Evolutionary conservation across 2,113 vertebrate species (phyloP).

Genomic region (Cepphus grylle): DNA sequence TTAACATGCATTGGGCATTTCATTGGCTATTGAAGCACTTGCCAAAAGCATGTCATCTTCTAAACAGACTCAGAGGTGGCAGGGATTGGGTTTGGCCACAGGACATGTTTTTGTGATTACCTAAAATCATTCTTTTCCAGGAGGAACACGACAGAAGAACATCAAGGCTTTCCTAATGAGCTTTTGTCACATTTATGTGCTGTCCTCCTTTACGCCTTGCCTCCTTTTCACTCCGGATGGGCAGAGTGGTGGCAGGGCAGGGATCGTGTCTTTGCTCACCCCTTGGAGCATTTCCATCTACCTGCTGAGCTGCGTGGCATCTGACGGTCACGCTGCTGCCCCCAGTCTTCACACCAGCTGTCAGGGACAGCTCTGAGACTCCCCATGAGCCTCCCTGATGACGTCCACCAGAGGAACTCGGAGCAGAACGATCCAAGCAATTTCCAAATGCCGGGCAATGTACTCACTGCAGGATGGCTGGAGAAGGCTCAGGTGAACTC

Average conservation of each 20-base stretch:
- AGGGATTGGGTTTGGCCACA: neutral
- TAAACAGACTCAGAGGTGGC: neutral
- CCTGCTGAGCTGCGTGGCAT: neutral
- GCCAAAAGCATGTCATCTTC: constrained; percentile 38
- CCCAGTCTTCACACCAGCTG: neutral
- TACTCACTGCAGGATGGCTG: neutral
- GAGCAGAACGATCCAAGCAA: neutral
- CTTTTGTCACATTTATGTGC: neutral
- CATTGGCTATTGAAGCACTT: constrained; percentile 57
- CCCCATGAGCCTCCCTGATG: neutral
- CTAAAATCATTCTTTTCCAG: neutral
- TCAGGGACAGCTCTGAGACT: neutral
- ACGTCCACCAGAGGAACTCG: neutral
- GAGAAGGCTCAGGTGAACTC: neutral
- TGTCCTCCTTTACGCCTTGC: neutral
- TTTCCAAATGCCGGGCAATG: neutral
- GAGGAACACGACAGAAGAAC: neutral
- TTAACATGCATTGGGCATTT: constrained; percentile 63
- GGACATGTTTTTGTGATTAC: constrained; percentile 8
- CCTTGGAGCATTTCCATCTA: neutral
- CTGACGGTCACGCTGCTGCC: neutral
- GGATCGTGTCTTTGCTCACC: neutral
- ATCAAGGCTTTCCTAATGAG: neutral
- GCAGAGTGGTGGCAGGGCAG: neutral
- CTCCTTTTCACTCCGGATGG: neutral